These are phyloP conservation scores for Vanessa atalanta DNA, from an alignment of 1,140 invertebrate species.

Conservation along the genomic window DNA sequence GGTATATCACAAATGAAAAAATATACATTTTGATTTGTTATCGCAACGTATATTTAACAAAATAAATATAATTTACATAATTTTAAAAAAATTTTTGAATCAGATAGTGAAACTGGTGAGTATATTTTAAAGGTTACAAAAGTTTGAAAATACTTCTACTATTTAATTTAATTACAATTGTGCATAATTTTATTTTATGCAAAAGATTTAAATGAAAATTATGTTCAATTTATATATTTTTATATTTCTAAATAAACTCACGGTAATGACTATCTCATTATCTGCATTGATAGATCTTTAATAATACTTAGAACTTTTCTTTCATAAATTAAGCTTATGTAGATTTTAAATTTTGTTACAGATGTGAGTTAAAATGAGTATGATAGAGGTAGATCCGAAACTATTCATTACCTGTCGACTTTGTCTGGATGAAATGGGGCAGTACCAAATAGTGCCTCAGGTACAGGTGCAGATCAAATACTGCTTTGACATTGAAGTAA, in stretches of 20 bases:
- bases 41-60: no score
- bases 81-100: background rate
- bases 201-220: no score
- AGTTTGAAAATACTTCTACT: background rate
- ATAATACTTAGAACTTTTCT: no score
- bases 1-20: no score
- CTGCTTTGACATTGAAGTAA: slow-evolving; percentile 70
- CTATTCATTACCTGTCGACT: slow-evolving; percentile 68
- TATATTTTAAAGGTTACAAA: background rate
- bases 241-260: no score
- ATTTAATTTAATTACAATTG: background rate
- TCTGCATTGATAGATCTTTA: no score
- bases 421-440: slow-evolving; percentile 63
- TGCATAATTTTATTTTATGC: no score
- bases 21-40: no score
- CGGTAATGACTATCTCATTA: no score
- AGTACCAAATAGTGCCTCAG: slow-evolving; percentile 62
- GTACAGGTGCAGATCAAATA: slow-evolving; percentile 63
- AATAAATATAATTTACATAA: background rate
- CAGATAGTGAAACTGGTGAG: background rate
- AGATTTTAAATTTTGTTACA: slow-evolving; percentile 23
- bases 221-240: no score
- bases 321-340: background rate
- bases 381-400: slow-evolving; percentile 62
- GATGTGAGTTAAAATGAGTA: slow-evolving; percentile 42